Evolutionary conservation across 1,140 invertebrate species (phyloP).

Genomic region (Drosophila sulfurigaster): DNA sequence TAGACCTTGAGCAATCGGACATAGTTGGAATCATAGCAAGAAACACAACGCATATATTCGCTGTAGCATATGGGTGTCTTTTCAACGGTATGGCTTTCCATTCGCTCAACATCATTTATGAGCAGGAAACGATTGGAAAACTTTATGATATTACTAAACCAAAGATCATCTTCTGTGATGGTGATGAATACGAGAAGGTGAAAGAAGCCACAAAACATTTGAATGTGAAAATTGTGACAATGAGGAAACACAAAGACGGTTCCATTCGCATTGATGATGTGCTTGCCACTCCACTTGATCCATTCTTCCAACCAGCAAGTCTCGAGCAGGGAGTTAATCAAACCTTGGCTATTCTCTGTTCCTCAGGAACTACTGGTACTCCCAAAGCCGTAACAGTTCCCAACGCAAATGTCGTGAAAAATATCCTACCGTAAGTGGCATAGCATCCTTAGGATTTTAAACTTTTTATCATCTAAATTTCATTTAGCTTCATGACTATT

Average conservation of each 20-base stretch:
- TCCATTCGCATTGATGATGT: not conserved
- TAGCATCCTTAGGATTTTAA: too few relatives aligned
- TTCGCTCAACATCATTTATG: not conserved
- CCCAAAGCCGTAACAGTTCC: constrained; percentile 5
- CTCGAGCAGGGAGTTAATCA: constrained; percentile 1
- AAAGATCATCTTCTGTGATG: constrained; percentile 13
- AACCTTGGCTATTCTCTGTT: constrained; percentile 4
- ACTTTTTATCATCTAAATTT: too few relatives aligned
- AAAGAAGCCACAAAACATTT: constrained; percentile 1
- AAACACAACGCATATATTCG: constrained; percentile 7
- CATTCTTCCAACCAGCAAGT: not conserved
- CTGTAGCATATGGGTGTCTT: not conserved
- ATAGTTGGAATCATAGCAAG: constrained; percentile 7
- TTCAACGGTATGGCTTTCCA: constrained; percentile 11
- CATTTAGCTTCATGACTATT: not conserved
- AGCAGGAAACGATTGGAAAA: not conserved
- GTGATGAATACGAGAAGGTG: constrained; percentile 11
- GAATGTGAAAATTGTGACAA: constrained; percentile 9
- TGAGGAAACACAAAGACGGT: constrained; percentile 1
- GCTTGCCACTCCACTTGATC: not conserved
- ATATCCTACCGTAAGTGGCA: too few relatives aligned
- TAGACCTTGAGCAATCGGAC: not conserved
- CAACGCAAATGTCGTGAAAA: not conserved
- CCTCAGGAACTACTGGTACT: constrained; percentile 2
- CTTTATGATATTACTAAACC: not conserved